Evolutionary conservation across 2,888 invertebrate species (phyloP).

Genomic region (Eupelmus urozonus): DNA sequence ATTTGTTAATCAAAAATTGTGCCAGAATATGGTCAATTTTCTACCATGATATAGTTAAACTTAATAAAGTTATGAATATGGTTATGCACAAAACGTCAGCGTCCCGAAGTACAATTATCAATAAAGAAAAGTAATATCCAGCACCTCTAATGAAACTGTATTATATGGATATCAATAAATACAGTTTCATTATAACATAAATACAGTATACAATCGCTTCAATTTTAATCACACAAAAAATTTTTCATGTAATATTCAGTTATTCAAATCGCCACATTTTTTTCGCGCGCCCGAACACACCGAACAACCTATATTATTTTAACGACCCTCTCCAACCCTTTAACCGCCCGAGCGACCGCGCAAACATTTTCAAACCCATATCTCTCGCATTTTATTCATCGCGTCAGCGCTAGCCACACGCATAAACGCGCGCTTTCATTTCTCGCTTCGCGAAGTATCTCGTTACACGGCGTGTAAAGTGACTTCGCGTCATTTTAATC

Average conservation of each 20-base stretch:
- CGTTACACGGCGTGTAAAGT: constrained; percentile 41
- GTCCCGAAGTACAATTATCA: no score
- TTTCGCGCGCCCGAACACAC: constrained; percentile 18
- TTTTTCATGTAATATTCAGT: constrained; percentile 40
- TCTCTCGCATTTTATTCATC: constrained; percentile 40
- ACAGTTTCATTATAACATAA: no score
- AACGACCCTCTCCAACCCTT: constrained; percentile 17
- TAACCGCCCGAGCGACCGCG: constrained; percentile 2
- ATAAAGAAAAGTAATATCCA: no score
- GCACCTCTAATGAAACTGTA: no score
- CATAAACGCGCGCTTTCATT: constrained; percentile 8
- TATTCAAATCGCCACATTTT: constrained; percentile 19
- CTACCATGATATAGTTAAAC: no score
- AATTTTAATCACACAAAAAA: no score
- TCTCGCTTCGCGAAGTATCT: constrained; percentile 49
- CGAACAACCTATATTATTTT: constrained; percentile 31
- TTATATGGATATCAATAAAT: no score
- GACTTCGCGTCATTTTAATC: constrained; percentile 52
- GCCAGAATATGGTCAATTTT: no score
- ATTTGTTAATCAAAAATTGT: no score
- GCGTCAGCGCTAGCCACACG: constrained; percentile 13
- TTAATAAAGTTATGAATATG: no score
- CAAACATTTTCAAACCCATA: constrained; percentile 42
- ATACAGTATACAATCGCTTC: no score
- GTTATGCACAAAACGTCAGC: no score